A percentile compares a stretch with the other conserved stretches of the same genome.
phyloP scores from a whole-genome alignment of 1,140 invertebrate genomes.

The Zaprionus nigranus region DNA sequence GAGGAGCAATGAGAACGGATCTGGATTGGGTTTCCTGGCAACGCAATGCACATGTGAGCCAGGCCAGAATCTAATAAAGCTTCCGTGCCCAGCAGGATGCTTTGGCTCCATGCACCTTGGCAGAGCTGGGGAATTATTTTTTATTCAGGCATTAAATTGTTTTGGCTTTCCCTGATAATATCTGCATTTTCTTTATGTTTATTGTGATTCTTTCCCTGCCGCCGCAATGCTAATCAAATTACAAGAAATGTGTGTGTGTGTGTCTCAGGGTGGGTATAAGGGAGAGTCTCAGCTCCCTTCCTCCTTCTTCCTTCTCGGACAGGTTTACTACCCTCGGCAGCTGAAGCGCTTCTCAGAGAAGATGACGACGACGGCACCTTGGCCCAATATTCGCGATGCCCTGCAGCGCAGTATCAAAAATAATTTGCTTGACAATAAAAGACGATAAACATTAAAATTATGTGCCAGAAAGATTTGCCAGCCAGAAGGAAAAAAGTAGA shows the following conservation, averaged over 20 bases:
- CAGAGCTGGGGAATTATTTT: slow-evolving; percentile 67
- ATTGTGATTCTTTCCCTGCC: slow-evolving; percentile 54
- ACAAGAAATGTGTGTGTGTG: slow-evolving; percentile 46
- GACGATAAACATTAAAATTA: slow-evolving; percentile 84
- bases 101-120: slow-evolving; percentile 15
- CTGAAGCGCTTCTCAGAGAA: slow-evolving; percentile 70
- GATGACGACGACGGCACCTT: slow-evolving; percentile 39
- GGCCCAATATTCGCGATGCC: slow-evolving; percentile 55
- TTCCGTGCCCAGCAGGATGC: slow-evolving; percentile 55
- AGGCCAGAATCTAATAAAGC: slow-evolving; percentile 68
- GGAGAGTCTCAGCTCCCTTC: background rate
- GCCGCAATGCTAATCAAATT: slow-evolving; percentile 81
- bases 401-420: slow-evolving; percentile 83
- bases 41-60: slow-evolving; percentile 51
- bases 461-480: slow-evolving; percentile 70
- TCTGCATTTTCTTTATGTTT: slow-evolving; percentile 71
- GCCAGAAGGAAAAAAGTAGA: slow-evolving; percentile 7
- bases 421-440: slow-evolving; percentile 84
- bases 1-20: background rate
- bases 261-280: slow-evolving; percentile 12
- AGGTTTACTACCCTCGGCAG: slow-evolving; percentile 52
- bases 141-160: slow-evolving; percentile 83
- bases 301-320: background rate
- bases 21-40: slow-evolving; percentile 33
- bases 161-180: slow-evolving; percentile 75